Evolutionary conservation across 2,888 invertebrate genomes (phyloP).

Genomic region (Drosophila pseudotakahashii): DNA sequence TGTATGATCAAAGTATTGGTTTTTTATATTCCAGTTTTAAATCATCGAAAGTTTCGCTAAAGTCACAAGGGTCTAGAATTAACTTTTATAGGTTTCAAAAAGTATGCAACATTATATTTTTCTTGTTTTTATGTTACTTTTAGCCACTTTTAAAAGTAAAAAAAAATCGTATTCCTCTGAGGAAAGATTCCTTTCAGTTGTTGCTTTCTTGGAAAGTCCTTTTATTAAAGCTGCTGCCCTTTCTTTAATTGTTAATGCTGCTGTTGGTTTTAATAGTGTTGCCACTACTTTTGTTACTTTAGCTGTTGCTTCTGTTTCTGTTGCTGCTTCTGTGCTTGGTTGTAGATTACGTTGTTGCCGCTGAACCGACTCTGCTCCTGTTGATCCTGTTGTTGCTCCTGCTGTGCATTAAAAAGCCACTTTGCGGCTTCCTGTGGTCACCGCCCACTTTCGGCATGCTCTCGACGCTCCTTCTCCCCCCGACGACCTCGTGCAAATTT

Average conservation of each 20-base stretch:
- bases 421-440: conserved; percentile 76
- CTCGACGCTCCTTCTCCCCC: conserved; percentile 31
- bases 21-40: not conserved
- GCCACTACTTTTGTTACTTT: conserved; percentile 12
- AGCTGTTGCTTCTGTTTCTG: conserved; percentile 25
- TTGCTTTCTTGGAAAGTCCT: not conserved
- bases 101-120: not conserved
- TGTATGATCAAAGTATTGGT: not conserved
- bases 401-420: conserved; percentile 79
- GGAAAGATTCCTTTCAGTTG: too few species aligned
- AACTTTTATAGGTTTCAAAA: not conserved
- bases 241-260: conserved; percentile 16
- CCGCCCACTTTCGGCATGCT: conserved; percentile 63
- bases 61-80: too few species aligned
- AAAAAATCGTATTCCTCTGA: not conserved
- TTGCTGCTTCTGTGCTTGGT: not conserved
- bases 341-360: conserved; percentile 22
- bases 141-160: not conserved
- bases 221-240: conserved; percentile 43
- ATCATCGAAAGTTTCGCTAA: not conserved
- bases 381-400: conserved; percentile 46
- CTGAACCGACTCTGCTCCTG: conserved; percentile 45
- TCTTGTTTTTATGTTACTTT: not conserved
- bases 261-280: conserved; percentile 13
- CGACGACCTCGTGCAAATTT: conserved; percentile 56